Evolutionary conservation across 2,888 invertebrate genomes (phyloP).

Genomic region (Spisula subtruncata): DNA sequence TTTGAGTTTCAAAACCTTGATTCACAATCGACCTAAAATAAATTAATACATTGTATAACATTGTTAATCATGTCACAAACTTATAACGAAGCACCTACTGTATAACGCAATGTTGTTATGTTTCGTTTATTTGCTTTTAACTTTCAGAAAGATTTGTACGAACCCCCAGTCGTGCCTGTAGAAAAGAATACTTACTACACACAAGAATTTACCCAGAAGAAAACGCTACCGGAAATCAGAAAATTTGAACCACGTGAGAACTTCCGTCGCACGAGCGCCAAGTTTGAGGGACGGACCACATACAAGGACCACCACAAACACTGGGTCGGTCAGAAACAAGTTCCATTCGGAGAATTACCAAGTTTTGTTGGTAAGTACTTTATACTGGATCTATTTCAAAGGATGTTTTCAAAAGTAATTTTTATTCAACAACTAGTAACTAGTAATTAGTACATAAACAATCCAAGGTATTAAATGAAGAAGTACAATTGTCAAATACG

Average conservation of each 20-base stretch:
- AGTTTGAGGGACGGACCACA: constrained; percentile 83
- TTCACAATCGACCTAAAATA: no score
- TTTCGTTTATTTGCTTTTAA: neutral
- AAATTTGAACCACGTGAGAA: constrained; percentile 66
- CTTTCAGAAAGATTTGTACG: constrained; percentile 81
- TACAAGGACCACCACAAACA: constrained; percentile 83
- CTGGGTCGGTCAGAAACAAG: constrained; percentile 82
- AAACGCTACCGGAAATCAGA: constrained; percentile 64
- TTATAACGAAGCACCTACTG: no score
- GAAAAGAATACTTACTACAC: constrained; percentile 81
- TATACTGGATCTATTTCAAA: no score
- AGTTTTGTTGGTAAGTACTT: constrained; percentile 82
- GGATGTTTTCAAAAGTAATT: no score
- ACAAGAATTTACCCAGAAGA: constrained; percentile 79
- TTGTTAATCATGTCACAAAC: no score
- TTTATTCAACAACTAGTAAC: no score
- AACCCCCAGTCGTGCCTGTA: constrained; percentile 78
- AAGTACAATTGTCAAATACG: no score
- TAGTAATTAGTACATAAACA: no score
- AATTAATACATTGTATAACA: no score
- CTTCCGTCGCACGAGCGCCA: constrained; percentile 74
- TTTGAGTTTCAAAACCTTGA: no score
- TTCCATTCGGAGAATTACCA: constrained; percentile 85
- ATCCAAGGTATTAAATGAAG: no score
- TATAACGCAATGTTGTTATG: neutral